Percentiles rank a stretch among this genome's conserved stretches.
Evolutionary conservation across 2,888 invertebrate genomes (phyloP).

Genomic region (Hirtodrosophila histrioides): DNA sequence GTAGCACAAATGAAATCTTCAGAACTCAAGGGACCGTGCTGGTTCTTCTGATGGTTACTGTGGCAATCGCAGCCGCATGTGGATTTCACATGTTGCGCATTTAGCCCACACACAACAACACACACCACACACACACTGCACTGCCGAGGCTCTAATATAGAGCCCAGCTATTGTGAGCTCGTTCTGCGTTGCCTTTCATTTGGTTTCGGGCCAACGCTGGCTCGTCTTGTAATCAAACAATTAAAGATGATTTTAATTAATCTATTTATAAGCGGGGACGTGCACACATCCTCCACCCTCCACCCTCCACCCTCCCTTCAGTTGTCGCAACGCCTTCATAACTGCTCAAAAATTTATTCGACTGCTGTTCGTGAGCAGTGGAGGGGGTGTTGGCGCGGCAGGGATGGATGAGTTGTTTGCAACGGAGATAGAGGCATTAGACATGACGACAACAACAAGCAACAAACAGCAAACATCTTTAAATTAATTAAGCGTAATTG

Average conservation of each 20-base stretch:
- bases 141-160: constrained; percentile 32
- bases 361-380: constrained; percentile 6
- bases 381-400: background rate
- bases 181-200: constrained; percentile 28
- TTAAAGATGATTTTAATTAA: constrained; percentile 80
- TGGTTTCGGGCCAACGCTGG: constrained; percentile 49
- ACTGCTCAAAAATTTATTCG: constrained; percentile 64
- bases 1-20: constrained; percentile 78
- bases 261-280: constrained; percentile 71
- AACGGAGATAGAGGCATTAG: constrained; percentile 49
- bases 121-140: constrained; percentile 27
- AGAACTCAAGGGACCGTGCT: constrained; percentile 64
- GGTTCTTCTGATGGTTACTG: constrained; percentile 49
- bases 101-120: constrained; percentile 66
- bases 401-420: constrained; percentile 7
- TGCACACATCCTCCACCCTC: constrained; percentile 15
- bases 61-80: constrained; percentile 68
- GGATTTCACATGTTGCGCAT: constrained; percentile 79
- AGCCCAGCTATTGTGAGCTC: constrained; percentile 62
- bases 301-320: constrained; percentile 5
- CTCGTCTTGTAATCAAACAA: constrained; percentile 76
- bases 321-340: constrained; percentile 55
- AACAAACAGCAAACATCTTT: constrained; percentile 71
- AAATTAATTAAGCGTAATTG: constrained; percentile 79
- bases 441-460: constrained; percentile 41